Evolutionary conservation across 2,113 vertebrate genomes (phyloP), one percentile per base, ranked within the genome.

Genomic region (Echinops telfairi): DNA sequence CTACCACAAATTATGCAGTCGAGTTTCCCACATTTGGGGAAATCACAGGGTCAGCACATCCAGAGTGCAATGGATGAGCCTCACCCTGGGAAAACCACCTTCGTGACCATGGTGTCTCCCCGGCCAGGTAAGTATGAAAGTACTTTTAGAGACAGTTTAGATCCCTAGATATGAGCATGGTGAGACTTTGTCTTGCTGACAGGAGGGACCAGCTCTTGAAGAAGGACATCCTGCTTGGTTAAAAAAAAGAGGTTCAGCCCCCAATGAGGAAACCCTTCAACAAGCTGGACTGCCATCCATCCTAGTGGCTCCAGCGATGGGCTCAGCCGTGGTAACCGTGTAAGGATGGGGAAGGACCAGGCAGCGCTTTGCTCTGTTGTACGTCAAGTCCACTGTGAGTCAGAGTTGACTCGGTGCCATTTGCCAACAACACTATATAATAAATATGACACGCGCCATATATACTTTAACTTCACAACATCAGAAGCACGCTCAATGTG

Each of bases 401-500:
- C 70, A 73, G 70, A 71, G 19, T 15, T 6, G 15, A 33, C 15
- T 20, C 6, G 3, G 33, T 33, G n/a, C 3, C n/a, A 33, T 19
- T 71, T 33, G 33, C 17, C n/a, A 71, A 33, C 70, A 71, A 62
- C 19, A 22, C 4, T 23, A 6, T 19, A 62, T 22, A 23, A 62
- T 70, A 19, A 12, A 33, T 33, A 19, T 71, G 33, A 71, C 33
- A 33, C n/a, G 20, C 33, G 36, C 19, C n/a, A 19, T 62, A 31
- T 84, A 15, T 22, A 53, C n/a, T 73, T 36, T 15, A 66, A 89
- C 81, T 81, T 84, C 53, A 89, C 75, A 76, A 81, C 77, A 77
- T 38, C 77, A 70, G 47, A 23, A 90, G 58, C 19, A 71, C 38
- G 36, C 14, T 81, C 20, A 43, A 83, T 71, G 27, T 43, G 47